phyloP scores from a whole-genome alignment of 2,113 vertebrate species.

The Pseudorhombus dupliciocellatus region DNA sequence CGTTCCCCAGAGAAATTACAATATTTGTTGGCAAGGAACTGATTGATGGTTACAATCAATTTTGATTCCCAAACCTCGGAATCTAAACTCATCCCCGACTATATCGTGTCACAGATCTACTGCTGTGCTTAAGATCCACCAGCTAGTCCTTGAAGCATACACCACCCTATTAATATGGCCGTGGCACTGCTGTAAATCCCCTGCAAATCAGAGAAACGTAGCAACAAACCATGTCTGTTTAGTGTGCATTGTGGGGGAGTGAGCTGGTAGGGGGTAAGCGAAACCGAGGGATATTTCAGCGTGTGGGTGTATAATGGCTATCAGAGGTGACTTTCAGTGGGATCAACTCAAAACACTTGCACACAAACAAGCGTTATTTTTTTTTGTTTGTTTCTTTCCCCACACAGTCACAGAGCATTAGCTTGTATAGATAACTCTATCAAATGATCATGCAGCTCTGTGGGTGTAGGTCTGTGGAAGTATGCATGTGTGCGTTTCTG shows the following conservation, averaged over 20 bases:
- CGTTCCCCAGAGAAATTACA: not conserved
- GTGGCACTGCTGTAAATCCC: constrained; percentile 52
- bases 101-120: constrained; percentile 30
- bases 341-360: constrained; percentile 69
- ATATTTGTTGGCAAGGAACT: constrained; percentile 1
- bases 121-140: constrained; percentile 58
- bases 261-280: constrained; percentile 67
- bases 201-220: constrained; percentile 65
- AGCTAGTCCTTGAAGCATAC: constrained; percentile 51
- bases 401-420: constrained; percentile 61
- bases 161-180: constrained; percentile 51
- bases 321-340: constrained; percentile 78
- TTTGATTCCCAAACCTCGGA: constrained; percentile 44
- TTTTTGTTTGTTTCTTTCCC: constrained; percentile 21
- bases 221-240: constrained; percentile 60
- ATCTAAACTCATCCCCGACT: constrained; percentile 21
- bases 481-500: constrained; percentile 13
- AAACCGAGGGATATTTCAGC: constrained; percentile 71
- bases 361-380: constrained; percentile 51
- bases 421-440: constrained; percentile 45
- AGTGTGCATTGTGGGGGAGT: constrained; percentile 68
- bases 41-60: constrained; percentile 37
- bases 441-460: constrained; percentile 50
- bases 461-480: constrained; percentile 18
- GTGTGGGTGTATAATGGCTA: constrained; percentile 73